Conservation (phyloP, 2,797 vertebrate genomes). For the Eospalax fontanierii region DNA sequence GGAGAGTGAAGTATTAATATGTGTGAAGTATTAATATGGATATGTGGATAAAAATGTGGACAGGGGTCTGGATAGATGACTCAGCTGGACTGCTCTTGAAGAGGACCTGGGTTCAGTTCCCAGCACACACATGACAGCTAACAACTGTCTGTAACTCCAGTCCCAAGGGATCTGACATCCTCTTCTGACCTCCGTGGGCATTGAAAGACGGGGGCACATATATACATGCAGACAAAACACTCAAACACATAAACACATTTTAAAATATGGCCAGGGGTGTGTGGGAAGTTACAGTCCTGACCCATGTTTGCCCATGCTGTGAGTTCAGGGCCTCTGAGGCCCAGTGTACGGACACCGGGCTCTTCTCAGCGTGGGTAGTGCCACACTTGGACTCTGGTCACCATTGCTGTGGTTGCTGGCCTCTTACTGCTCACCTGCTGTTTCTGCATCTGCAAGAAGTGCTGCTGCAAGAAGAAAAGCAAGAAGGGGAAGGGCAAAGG, state of each 20-base stretch:
- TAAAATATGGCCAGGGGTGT: background rate
- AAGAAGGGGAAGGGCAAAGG: constrained; percentile 95
- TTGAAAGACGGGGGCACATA: too few species aligned
- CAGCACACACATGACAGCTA: too few species aligned
- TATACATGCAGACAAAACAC: too few species aligned
- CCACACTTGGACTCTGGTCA: constrained; percentile 97
- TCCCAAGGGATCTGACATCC: too few species aligned
- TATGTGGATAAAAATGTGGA: rapidly evolving
- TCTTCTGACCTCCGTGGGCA: too few species aligned
- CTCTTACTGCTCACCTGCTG: constrained; percentile 97
- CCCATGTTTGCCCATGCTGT: rapidly evolving
- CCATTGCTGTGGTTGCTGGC: constrained; percentile 96
- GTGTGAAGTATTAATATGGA: rapidly evolving
- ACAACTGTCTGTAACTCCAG: too few species aligned
- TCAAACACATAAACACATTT: too few species aligned
- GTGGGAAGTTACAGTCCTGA: background rate
- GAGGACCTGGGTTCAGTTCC: too few species aligned
- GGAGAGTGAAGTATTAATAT: rapidly evolving
- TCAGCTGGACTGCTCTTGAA: too few species aligned
- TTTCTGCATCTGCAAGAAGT: constrained; percentile 99
- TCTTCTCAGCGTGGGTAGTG: constrained; percentile 88
- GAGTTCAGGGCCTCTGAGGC: background rate
- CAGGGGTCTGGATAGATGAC: too few species aligned
- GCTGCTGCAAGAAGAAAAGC: constrained; percentile 99
- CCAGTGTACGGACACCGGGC: rapidly evolving